Evolutionary conservation across 1,140 invertebrate genomes (phyloP).

Genomic region (Bombus fervidus): DNA sequence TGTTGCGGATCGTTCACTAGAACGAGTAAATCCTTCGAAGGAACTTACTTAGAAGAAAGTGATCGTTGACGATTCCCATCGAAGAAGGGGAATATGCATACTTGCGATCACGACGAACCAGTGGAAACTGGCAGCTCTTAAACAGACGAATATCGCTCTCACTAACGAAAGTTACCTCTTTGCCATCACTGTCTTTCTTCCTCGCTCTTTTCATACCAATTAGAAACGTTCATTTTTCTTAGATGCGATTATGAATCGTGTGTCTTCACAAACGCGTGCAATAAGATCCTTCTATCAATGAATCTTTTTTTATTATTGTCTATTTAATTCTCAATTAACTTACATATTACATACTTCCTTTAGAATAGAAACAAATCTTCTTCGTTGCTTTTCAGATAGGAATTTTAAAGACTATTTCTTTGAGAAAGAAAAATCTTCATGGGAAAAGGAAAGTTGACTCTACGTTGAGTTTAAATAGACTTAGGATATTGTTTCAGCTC

Average conservation of each 20-base stretch:
- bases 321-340: background rate
- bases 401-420: background rate
- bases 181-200: background rate
- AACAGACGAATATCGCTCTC: conserved; percentile 33
- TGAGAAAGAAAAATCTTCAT: background rate
- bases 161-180: conserved; percentile 38
- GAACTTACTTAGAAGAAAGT: conserved; percentile 64
- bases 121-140: conserved; percentile 31
- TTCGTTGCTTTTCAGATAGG: too few species aligned
- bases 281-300: background rate
- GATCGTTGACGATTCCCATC: conserved; percentile 52
- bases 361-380: background rate
- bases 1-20: conserved; percentile 46
- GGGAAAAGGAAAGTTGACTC: background rate
- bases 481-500: background rate
- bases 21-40: conserved; percentile 45
- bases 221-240: conserved; percentile 7
- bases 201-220: conserved; percentile 24
- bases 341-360: too few species aligned
- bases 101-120: conserved; percentile 25
- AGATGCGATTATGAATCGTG: background rate
- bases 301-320: background rate
- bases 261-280: background rate
- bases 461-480: background rate
- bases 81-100: conserved; percentile 45